Conservation (phyloP, 2,888 invertebrate genomes). For the Abscondita cerata region DNA sequence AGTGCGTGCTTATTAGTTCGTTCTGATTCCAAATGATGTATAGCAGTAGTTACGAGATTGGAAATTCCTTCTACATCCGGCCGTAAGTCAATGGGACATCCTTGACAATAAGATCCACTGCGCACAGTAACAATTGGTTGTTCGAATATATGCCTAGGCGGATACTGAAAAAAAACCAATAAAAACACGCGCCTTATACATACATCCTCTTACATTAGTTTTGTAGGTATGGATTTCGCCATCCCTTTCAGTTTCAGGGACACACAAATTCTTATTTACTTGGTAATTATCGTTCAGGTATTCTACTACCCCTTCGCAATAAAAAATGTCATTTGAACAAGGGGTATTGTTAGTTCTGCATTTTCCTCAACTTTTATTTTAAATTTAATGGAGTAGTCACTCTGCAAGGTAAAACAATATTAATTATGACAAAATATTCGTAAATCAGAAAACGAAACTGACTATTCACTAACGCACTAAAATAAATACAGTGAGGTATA, state of each 20-base stretch:
- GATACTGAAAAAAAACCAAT: too few relatives aligned
- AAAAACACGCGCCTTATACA: too few relatives aligned
- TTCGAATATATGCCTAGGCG: conserved; percentile 12
- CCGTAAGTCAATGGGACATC: conserved; percentile 63
- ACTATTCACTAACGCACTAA: background rate
- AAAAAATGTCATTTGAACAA: conserved; percentile 42
- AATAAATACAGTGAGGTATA: too few relatives aligned
- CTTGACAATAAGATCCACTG: conserved; percentile 59
- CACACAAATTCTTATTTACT: conserved; percentile 47
- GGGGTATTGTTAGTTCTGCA: conserved; percentile 7
- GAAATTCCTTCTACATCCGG: conserved; percentile 61
- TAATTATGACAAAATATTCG: background rate
- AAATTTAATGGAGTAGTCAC: conserved; percentile 12
- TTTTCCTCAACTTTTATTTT: conserved; percentile 15
- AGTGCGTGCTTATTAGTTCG: conserved; percentile 56
- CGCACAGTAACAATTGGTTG: conserved; percentile 63
- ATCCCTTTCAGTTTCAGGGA: conserved; percentile 32
- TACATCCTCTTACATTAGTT: too few relatives aligned
- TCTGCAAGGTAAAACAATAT: conserved; percentile 12
- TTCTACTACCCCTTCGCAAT: conserved; percentile 47
- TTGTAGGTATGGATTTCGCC: too few relatives aligned
- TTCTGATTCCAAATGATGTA: conserved; percentile 60
- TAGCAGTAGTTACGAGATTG: conserved; percentile 60
- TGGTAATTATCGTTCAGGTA: conserved; percentile 40
- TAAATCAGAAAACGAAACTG: too few relatives aligned